Conservation (phyloP, 2,888 invertebrate species). For the Lymantria dispar region DNA sequence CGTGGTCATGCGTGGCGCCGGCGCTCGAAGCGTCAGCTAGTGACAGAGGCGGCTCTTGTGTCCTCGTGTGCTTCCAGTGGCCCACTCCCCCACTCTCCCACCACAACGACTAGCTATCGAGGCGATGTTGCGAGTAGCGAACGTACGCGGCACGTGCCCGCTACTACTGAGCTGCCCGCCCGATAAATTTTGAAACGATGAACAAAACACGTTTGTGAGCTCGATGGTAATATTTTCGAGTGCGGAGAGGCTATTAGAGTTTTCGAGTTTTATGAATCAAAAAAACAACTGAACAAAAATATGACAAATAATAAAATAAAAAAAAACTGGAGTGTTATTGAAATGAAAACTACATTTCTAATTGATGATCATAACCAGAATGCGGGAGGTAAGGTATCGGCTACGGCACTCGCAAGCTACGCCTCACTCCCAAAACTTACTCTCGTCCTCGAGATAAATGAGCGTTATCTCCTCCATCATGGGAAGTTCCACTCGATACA, state of each 20-base stretch:
- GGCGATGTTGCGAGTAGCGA: conserved; percentile 12
- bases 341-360: conserved; percentile 82
- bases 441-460: conserved; percentile 95
- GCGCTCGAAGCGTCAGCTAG: conserved; percentile 38
- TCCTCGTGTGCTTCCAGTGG: conserved; percentile 80
- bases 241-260: conserved; percentile 74
- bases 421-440: conserved; percentile 85
- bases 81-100: conserved; percentile 35
- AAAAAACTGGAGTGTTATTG: conserved; percentile 79
- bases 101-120: conserved; percentile 5
- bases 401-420: conserved; percentile 86
- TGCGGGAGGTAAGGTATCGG: conserved; percentile 83
- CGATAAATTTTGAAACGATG: conserved; percentile 45
- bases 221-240: conserved; percentile 65
- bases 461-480: conserved; percentile 96
- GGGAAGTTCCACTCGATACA: conserved; percentile 96
- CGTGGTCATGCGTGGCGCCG: conserved; percentile 39
- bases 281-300: conserved; percentile 67
- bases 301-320: conserved; percentile 66
- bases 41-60: conserved; percentile 58
- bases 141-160: background rate
- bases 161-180: conserved; percentile 27
- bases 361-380: conserved; percentile 83
- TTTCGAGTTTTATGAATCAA: conserved; percentile 73
- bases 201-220: conserved; percentile 63